phyloP scores from a whole-genome alignment of 2,797 vertebrate genomes.

The Erpetoichthys calabaricus region DNA sequence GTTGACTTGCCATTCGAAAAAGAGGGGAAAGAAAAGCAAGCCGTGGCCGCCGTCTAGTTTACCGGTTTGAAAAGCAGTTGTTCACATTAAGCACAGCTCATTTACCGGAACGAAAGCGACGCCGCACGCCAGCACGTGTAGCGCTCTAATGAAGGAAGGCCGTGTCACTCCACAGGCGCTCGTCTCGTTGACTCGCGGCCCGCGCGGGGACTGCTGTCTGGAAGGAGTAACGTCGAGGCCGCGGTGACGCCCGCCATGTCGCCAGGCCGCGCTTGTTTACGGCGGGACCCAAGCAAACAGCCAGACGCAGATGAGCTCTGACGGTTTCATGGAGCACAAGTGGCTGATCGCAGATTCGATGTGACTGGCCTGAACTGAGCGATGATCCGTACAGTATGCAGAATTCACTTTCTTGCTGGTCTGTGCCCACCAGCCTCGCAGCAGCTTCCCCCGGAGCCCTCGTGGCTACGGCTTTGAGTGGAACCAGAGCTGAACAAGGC shows the following conservation, averaged over 20 bases:
- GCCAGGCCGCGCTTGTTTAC: slow-evolving; percentile 77
- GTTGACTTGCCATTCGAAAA: too few species aligned
- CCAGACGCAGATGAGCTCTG: slow-evolving; percentile 92
- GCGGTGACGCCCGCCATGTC: neutral
- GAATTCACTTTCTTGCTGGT: slow-evolving; percentile 92
- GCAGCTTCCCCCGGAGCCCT: slow-evolving; percentile 63
- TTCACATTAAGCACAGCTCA: slow-evolving; percentile 42
- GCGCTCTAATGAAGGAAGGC: slow-evolving; percentile 46
- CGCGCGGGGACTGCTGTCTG: slow-evolving; percentile 48
- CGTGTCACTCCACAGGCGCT: slow-evolving; percentile 51
- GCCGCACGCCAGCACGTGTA: slow-evolving; percentile 36
- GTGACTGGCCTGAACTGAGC: slow-evolving; percentile 96
- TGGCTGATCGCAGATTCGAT: slow-evolving; percentile 92
- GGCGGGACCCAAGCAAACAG: slow-evolving; percentile 69
- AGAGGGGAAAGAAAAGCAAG: slow-evolving; percentile 22
- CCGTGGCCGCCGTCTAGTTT: slow-evolving; percentile 24
- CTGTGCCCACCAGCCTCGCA: slow-evolving; percentile 89
- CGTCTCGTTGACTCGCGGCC: slow-evolving; percentile 48
- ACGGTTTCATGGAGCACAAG: slow-evolving; percentile 97
- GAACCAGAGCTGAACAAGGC: slow-evolving; percentile 71
- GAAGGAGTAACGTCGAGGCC: slow-evolving; percentile 55
- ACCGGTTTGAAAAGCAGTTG: slow-evolving; percentile 36
- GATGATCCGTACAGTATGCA: slow-evolving; percentile 99
- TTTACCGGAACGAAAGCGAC: slow-evolving; percentile 43
- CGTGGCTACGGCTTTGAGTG: slow-evolving; percentile 68